Conservation (phyloP, 2,797 vertebrate genomes). For the Jordanella pulchra region DNA sequence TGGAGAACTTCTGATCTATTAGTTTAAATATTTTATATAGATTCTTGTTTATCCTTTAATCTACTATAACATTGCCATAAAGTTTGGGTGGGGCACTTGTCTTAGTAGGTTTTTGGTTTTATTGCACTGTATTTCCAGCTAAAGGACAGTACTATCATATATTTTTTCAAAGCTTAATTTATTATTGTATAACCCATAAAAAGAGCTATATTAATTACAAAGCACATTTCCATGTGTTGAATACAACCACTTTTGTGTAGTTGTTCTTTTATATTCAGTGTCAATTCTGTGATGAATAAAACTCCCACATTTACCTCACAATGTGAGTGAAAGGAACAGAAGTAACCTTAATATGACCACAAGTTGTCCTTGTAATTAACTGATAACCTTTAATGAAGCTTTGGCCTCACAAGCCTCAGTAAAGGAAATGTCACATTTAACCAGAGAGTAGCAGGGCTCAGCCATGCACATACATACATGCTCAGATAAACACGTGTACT, state of each 20-base stretch:
- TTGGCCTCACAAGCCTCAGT: conserved; percentile 60
- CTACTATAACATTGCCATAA: too few species aligned
- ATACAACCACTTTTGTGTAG: background rate
- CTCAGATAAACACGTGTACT: conserved; percentile 19
- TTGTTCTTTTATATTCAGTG: conserved; percentile 8
- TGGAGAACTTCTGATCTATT: too few species aligned
- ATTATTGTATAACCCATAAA: too few species aligned
- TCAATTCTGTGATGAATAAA: conserved; percentile 8
- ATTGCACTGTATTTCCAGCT: too few species aligned
- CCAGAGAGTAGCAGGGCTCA: conserved; percentile 47
- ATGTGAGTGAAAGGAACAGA: conserved; percentile 26
- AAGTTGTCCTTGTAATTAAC: conserved; percentile 80
- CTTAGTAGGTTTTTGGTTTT: too few species aligned
- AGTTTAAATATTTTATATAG: too few species aligned
- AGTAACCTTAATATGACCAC: conserved; percentile 56
- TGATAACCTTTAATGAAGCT: conserved; percentile 84
- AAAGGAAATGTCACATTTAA: conserved; percentile 76
- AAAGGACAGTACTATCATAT: too few species aligned
- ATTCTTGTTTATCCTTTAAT: too few species aligned
- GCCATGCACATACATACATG: conserved; percentile 13
- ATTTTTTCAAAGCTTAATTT: too few species aligned
- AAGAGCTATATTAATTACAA: background rate
- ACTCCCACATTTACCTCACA: conserved; percentile 4
- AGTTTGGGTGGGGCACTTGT: too few species aligned
- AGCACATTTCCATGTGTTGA: background rate